Percentiles rank a stretch among this genome's conserved stretches.
phyloP scores from a whole-genome alignment of 2,113 vertebrate species.

The Trinectes maculatus region DNA sequence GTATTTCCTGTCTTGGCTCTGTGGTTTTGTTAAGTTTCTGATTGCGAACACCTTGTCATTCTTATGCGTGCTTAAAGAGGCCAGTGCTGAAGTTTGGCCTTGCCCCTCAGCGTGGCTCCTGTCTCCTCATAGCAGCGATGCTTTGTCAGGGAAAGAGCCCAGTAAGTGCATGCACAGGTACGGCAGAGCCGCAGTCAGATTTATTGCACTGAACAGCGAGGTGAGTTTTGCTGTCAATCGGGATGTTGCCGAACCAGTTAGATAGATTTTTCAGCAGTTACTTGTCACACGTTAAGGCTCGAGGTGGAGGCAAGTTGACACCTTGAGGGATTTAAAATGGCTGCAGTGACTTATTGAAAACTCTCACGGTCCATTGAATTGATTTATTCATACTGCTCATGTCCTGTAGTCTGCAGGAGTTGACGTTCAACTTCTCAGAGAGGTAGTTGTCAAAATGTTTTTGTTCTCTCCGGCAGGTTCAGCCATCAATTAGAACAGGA shows the following conservation, averaged over 20 bases:
- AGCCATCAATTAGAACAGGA: conserved; percentile 25
- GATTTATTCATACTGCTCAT: conserved; percentile 65
- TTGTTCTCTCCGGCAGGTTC: conserved; percentile 22
- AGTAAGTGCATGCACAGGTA: conserved; percentile 45
- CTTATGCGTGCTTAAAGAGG: conserved; percentile 67
- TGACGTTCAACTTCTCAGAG: conserved; percentile 54
- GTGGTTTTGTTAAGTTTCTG: conserved; percentile 40
- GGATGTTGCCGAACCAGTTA: conserved; percentile 59
- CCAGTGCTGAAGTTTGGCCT: conserved; percentile 57
- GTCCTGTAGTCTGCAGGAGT: conserved; percentile 53
- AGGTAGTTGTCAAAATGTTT: conserved; percentile 40
- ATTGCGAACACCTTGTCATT: conserved; percentile 45
- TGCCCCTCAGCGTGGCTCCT: conserved; percentile 35
- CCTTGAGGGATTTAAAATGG: conserved; percentile 72
- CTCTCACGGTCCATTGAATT: conserved; percentile 67
- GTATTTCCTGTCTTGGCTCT: conserved; percentile 34
- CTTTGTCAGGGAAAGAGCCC: conserved; percentile 52
- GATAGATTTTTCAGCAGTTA: conserved; percentile 62
- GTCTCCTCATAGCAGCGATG: conserved; percentile 29
- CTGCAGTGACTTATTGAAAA: conserved; percentile 71
- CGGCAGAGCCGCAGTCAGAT: conserved; percentile 45
- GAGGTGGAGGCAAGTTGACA: conserved; percentile 62
- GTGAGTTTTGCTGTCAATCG: conserved; percentile 62
- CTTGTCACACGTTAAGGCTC: conserved; percentile 61
- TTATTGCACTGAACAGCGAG: conserved; percentile 51